Evolutionary conservation across 2,888 invertebrate species (phyloP).

Genomic region (Carpatolechia fugitivella): DNA sequence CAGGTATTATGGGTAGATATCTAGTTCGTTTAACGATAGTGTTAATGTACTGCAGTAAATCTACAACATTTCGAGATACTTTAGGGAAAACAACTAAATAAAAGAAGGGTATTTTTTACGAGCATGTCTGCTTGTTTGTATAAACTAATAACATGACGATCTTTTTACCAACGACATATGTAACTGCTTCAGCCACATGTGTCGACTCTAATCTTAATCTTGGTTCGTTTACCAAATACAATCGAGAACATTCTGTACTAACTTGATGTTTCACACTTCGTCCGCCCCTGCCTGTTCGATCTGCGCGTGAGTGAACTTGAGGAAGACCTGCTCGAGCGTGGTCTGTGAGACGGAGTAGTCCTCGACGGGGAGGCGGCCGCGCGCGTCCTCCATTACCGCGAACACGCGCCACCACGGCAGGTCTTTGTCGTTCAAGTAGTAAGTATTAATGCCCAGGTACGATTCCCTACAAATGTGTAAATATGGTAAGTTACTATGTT

Average conservation of each 20-base stretch:
- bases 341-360: constrained; percentile 91
- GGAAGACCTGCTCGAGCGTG: constrained; percentile 88
- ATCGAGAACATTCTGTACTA: background rate
- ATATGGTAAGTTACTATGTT: background rate
- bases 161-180: too few relatives aligned
- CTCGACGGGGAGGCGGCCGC: constrained; percentile 79
- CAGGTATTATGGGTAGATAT: too few relatives aligned
- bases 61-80: too few relatives aligned
- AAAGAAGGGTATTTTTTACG: too few relatives aligned
- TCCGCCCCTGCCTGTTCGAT: background rate
- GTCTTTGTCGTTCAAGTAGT: constrained; percentile 79
- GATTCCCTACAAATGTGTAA: constrained; percentile 74
- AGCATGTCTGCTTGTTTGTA: too few relatives aligned
- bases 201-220: too few relatives aligned
- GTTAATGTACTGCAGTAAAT: too few relatives aligned
- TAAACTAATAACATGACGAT: too few relatives aligned
- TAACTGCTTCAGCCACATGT: too few relatives aligned
- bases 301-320: constrained; percentile 74
- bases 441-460: constrained; percentile 85
- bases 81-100: too few relatives aligned
- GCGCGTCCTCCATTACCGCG: constrained; percentile 81
- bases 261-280: background rate
- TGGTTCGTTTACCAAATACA: too few relatives aligned
- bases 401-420: constrained; percentile 85
- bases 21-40: too few relatives aligned